Percentiles rank a stretch among this genome's conserved stretches.
Conservation (phyloP, 2,888 invertebrate genomes). For the Drosophila aldrichi region DNA sequence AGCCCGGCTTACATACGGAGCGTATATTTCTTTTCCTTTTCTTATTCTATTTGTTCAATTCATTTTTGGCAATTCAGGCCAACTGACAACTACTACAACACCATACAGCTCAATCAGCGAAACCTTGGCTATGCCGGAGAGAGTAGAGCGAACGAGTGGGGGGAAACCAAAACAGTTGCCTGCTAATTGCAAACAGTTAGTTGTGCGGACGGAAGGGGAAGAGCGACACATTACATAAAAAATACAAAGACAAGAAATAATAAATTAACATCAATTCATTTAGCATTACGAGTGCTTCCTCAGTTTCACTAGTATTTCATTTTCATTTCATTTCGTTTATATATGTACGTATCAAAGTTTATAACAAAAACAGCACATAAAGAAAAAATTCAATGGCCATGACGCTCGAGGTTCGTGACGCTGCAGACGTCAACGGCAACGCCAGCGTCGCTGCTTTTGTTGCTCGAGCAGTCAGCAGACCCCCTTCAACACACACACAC, state of each 20-base stretch:
- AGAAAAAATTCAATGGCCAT: slow-evolving; percentile 80
- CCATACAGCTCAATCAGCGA: slow-evolving; percentile 32
- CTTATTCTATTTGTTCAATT: slow-evolving; percentile 30
- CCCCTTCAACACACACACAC: slow-evolving; percentile 33
- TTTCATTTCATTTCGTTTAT: slow-evolving; percentile 57
- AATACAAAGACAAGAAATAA: slow-evolving; percentile 27
- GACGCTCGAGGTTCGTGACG: slow-evolving; percentile 64
- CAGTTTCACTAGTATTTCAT: slow-evolving; percentile 56
- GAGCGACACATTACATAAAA: slow-evolving; percentile 42
- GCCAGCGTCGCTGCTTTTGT: slow-evolving; percentile 54
- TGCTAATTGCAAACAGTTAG: slow-evolving; percentile 37
- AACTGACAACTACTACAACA: slow-evolving; percentile 34
- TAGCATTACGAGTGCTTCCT: slow-evolving; percentile 51
- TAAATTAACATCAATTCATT: slow-evolving; percentile 52
- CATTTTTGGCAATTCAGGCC: slow-evolving; percentile 68
- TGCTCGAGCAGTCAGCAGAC: slow-evolving; percentile 65
- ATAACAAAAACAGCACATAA: slow-evolving; percentile 50
- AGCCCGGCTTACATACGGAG: slow-evolving; percentile 34
- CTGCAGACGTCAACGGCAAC: slow-evolving; percentile 36
- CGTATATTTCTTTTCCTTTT: slow-evolving; percentile 21
- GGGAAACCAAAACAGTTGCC: slow-evolving; percentile 41
- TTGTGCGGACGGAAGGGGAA: background rate
- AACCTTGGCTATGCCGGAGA: slow-evolving; percentile 33
- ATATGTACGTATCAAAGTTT: slow-evolving; percentile 46
- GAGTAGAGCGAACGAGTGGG: background rate